These are phyloP conservation scores for Mesitornis unicolor DNA, from an alignment of 2,113 vertebrate genomes.

Conservation along the genomic window DNA sequence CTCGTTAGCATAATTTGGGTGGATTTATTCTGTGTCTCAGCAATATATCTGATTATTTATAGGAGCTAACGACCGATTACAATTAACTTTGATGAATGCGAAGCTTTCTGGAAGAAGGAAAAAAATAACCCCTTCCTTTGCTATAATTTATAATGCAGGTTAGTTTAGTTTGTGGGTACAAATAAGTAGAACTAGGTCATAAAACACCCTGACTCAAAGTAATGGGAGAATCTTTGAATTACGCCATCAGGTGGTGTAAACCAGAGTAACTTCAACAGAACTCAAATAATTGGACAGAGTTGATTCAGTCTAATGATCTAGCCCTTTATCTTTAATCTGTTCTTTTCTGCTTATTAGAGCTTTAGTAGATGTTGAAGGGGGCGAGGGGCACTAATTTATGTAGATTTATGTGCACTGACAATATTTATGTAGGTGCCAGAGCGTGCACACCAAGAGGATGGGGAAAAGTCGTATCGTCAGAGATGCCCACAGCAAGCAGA, in stretches of 20 bases:
- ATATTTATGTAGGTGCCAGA: background rate
- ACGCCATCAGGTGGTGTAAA: background rate
- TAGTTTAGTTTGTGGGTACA: slow-evolving; percentile 45
- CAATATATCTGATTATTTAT: slow-evolving; percentile 69
- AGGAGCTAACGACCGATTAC: slow-evolving; percentile 42
- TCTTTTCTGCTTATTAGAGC: background rate
- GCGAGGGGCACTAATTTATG: background rate
- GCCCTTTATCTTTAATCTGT: background rate
- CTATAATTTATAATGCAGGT: slow-evolving; percentile 55
- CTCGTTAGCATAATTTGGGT: slow-evolving; percentile 63
- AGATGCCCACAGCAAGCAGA: background rate
- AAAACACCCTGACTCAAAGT: slow-evolving; percentile 22
- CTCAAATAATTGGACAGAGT: background rate
- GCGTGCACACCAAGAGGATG: background rate
- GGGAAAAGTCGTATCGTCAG: background rate
- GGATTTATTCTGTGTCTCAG: slow-evolving; percentile 56
- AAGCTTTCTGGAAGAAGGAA: slow-evolving; percentile 18
- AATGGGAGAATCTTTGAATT: background rate
- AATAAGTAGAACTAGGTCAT: slow-evolving; percentile 45
- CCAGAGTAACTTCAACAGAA: background rate
- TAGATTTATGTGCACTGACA: background rate
- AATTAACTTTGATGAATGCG: slow-evolving; percentile 71
- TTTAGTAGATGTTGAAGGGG: background rate
- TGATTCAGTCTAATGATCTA: background rate
- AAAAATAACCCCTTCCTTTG: background rate